These are phyloP conservation scores for Eumeta japonica DNA, from an alignment of 1,140 invertebrate genomes.

Conservation along the genomic window DNA sequence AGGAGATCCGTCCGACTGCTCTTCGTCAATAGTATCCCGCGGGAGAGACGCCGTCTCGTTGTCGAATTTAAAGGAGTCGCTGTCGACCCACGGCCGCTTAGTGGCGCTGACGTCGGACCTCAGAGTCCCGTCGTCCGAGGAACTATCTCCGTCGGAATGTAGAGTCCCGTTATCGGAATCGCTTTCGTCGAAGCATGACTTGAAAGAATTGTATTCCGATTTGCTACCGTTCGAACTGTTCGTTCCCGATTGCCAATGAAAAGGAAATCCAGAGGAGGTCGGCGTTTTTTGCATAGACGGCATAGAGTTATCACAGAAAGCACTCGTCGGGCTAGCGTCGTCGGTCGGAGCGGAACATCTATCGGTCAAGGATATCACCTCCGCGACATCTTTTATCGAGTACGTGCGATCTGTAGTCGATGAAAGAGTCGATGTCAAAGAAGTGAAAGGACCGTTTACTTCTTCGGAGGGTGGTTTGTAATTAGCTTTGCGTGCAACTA, in stretches of 20 bases:
- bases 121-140: conserved; percentile 41
- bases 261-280: conserved; percentile 47
- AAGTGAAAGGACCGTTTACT: conserved; percentile 17
- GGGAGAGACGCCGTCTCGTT: no score
- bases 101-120: conserved; percentile 39
- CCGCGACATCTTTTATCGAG: conserved; percentile 45
- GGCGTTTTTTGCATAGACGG: conserved; percentile 30
- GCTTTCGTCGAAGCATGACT: conserved; percentile 37
- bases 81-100: conserved; percentile 45
- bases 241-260: conserved; percentile 41
- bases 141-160: conserved; percentile 40
- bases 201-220: conserved; percentile 38
- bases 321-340: conserved; percentile 32
- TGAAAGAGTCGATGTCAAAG: conserved; percentile 19
- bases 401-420: conserved; percentile 27
- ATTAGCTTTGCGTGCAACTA: conserved; percentile 26
- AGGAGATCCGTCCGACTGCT: conserved; percentile 32
- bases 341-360: conserved; percentile 33
- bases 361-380: conserved; percentile 36
- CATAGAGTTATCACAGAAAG: conserved; percentile 33
- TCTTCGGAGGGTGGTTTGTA: no score
- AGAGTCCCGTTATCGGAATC: conserved; percentile 29
- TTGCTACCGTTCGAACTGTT: conserved; percentile 46
- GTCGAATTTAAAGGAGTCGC: conserved; percentile 42
- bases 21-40: conserved; percentile 24